Evolutionary conservation across 2,797 vertebrate genomes (phyloP).

Genomic region (Lepilemur septentrionalis): DNA sequence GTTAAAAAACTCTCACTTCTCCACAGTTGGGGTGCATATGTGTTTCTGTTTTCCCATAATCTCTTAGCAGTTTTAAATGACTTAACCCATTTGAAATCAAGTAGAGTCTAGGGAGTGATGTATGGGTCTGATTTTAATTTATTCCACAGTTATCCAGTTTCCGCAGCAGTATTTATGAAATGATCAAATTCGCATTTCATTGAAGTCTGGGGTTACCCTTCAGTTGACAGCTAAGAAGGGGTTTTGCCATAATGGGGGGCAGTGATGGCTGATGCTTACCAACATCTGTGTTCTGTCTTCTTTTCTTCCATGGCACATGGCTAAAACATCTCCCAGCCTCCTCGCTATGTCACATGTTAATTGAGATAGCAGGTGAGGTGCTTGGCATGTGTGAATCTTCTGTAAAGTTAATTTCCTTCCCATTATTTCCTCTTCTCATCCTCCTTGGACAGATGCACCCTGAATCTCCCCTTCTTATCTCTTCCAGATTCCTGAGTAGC

Average conservation of each 20-base stretch:
- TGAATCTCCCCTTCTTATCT: background rate
- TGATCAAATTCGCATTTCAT: background rate
- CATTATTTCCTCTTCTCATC: background rate
- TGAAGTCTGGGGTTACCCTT: background rate
- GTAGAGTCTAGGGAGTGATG: background rate
- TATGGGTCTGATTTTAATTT: background rate
- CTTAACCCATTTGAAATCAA: constrained; percentile 7
- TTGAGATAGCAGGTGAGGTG: background rate
- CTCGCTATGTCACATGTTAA: background rate
- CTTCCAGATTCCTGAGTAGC: background rate
- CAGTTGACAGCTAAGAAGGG: background rate
- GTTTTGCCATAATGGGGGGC: background rate
- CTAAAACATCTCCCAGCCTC: background rate
- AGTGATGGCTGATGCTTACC: background rate
- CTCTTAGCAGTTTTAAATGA: background rate
- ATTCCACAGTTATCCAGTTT: background rate
- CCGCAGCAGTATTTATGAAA: background rate
- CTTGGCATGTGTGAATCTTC: background rate
- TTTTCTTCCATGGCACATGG: background rate
- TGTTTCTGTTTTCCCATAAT: constrained; percentile 9
- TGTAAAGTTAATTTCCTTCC: background rate
- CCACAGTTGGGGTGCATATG: background rate
- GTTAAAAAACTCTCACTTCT: constrained; percentile 6
- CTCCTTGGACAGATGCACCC: background rate
- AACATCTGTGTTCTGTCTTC: background rate